Percentiles rank a stretch among this genome's conserved stretches.
Conservation (phyloP, 2,113 vertebrate species). For the Meleagris gallopavo region DNA sequence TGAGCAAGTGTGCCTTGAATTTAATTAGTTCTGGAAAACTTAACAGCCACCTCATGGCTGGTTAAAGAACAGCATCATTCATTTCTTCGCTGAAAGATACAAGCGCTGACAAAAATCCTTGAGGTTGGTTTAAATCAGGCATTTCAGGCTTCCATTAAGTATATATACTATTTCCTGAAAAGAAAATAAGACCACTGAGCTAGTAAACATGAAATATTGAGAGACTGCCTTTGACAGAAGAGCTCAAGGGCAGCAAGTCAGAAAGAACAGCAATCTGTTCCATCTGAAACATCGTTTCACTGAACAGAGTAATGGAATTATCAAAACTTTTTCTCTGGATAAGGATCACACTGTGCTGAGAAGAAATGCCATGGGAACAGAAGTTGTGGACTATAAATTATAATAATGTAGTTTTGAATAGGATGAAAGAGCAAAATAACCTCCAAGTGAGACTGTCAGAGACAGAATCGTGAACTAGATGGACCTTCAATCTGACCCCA, state of each 20-base stretch:
- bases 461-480: neutral
- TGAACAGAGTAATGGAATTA: slow-evolving; percentile 1
- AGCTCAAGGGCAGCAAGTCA: neutral
- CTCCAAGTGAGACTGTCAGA: neutral
- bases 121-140: slow-evolving; percentile 1
- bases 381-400: neutral
- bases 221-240: neutral
- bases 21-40: slow-evolving; percentile 19
- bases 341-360: neutral
- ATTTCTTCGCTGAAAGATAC: neutral
- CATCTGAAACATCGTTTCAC: neutral
- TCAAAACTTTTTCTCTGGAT: neutral
- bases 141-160: neutral
- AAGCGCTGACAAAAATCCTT: slow-evolving; percentile 6
- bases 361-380: neutral
- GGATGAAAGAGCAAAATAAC: neutral
- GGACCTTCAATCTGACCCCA: neutral
- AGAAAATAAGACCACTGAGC: slow-evolving; percentile 3
- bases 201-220: slow-evolving; percentile 38
- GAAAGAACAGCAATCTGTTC: neutral
- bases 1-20: neutral
- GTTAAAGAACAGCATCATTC: slow-evolving; percentile 8
- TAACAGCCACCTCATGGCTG: slow-evolving; percentile 40
- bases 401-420: neutral
- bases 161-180: neutral